Evolutionary conservation across 2,888 invertebrate genomes (phyloP).

Genomic region (Ormyrus thymus): DNA sequence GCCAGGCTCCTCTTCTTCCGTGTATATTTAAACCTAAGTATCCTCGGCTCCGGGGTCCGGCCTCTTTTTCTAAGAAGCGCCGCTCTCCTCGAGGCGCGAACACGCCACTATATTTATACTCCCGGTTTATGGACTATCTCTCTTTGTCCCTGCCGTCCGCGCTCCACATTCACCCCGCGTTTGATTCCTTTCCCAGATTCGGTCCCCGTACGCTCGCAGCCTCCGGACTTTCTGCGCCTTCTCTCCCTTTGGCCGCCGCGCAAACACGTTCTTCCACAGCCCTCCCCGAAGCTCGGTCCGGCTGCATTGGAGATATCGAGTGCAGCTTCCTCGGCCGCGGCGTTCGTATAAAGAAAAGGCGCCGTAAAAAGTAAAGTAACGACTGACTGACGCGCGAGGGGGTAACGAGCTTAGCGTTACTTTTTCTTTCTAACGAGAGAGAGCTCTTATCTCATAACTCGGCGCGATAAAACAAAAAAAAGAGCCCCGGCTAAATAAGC

Average conservation of each 20-base stretch:
- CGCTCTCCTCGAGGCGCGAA: conserved; percentile 1
- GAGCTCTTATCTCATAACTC: conserved; percentile 26
- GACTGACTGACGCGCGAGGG: neutral
- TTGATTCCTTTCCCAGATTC: conserved; percentile 40
- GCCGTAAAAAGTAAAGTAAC: conserved; percentile 16
- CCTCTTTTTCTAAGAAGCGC: conserved; percentile 43
- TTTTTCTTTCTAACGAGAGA: conserved; percentile 18
- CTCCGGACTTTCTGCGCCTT: conserved; percentile 32
- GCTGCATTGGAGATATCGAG: neutral
- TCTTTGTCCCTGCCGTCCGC: conserved; percentile 41
- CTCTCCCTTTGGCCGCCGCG: conserved; percentile 19
- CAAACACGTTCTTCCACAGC: neutral
- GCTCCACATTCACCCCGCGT: conserved; percentile 28
- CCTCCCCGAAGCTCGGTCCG: neutral
- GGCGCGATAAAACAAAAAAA: conserved; percentile 2
- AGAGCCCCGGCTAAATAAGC: neutral
- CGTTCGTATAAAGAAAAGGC: neutral
- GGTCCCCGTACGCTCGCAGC: neutral
- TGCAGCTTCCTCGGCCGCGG: neutral
- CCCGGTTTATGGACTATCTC: conserved; percentile 44
- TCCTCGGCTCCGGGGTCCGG: neutral
- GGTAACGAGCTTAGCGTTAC: neutral
- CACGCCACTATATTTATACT: conserved; percentile 48
- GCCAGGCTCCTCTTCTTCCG: conserved; percentile 23
- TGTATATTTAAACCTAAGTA: conserved; percentile 42